A percentile compares a stretch with the other conserved stretches of the same genome.
Conservation (phyloP, 2,797 vertebrate genomes). For the Rousettus madagascariensis region DNA sequence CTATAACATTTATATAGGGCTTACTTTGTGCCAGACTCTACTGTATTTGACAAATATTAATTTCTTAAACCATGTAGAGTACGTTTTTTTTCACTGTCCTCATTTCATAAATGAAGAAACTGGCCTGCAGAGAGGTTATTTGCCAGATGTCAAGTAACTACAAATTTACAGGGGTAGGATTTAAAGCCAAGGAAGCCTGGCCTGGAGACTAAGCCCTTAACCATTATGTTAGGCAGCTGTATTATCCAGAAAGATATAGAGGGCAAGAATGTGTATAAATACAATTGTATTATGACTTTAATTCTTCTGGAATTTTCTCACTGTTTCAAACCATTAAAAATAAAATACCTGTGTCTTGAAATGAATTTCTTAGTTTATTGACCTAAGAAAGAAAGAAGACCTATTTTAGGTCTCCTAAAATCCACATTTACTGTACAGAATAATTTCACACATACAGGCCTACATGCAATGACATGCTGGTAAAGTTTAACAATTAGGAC, state of each 20-base stretch:
- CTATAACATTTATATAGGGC: neutral
- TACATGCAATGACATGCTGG: neutral
- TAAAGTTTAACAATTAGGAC: neutral
- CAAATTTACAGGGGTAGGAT: neutral
- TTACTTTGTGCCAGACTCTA: neutral
- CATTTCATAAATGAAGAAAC: neutral
- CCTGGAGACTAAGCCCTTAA: neutral
- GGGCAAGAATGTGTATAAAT: neutral
- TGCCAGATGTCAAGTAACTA: neutral
- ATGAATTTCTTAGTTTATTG: neutral
- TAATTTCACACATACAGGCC: neutral
- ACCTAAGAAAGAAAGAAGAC: neutral
- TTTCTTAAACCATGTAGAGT: neutral
- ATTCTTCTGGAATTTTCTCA: neutral
- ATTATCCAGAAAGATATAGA: neutral
- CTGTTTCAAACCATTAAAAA: neutral
- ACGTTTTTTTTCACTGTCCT: neutral
- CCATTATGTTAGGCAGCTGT: neutral
- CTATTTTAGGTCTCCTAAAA: neutral
- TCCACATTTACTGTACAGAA: neutral
- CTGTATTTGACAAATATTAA: neutral
- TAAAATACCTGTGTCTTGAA: neutral
- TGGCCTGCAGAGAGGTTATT: neutral
- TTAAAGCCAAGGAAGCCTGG: neutral
- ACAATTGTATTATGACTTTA: neutral